Conservation (phyloP, 2,888 invertebrate species). For the Chironomus riparius region DNA sequence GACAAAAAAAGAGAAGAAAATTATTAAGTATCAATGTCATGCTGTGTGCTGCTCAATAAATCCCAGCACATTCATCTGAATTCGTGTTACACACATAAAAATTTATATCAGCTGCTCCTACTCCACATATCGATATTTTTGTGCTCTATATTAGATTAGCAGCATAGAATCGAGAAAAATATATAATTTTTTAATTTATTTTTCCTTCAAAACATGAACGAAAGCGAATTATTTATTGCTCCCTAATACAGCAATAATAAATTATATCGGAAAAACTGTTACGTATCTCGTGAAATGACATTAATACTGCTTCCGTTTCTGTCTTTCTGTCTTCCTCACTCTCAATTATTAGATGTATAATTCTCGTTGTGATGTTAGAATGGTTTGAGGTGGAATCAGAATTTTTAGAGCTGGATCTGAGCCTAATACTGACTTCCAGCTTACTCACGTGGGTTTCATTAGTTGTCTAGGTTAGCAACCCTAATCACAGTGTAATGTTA, state of each 20-base stretch:
- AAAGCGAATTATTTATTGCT: constrained; percentile 16
- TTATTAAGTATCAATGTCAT: neutral
- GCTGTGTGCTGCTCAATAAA: neutral
- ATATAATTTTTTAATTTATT: constrained; percentile 16
- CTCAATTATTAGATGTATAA: too few species aligned
- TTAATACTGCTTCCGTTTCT: constrained; percentile 8
- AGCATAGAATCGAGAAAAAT: neutral
- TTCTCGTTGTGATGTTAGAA: too few species aligned
- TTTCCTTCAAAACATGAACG: neutral
- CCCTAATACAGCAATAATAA: constrained; percentile 1
- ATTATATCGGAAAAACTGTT: constrained; percentile 7
- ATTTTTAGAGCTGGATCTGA: too few species aligned
- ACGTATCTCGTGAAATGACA: neutral
- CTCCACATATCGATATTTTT: too few species aligned
- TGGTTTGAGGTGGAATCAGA: too few species aligned
- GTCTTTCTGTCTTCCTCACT: too few species aligned
- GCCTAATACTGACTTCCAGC: too few species aligned
- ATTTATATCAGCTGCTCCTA: neutral
- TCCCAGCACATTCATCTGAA: neutral
- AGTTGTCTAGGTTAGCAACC: too few species aligned
- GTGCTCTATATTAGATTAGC: neutral
- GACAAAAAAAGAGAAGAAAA: neutral
- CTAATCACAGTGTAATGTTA: too few species aligned
- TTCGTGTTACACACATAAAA: neutral
- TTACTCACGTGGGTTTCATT: too few species aligned